These are phyloP conservation scores for Falco biarmicus DNA, from an alignment of 2,797 vertebrate species.

Conservation along the genomic window DNA sequence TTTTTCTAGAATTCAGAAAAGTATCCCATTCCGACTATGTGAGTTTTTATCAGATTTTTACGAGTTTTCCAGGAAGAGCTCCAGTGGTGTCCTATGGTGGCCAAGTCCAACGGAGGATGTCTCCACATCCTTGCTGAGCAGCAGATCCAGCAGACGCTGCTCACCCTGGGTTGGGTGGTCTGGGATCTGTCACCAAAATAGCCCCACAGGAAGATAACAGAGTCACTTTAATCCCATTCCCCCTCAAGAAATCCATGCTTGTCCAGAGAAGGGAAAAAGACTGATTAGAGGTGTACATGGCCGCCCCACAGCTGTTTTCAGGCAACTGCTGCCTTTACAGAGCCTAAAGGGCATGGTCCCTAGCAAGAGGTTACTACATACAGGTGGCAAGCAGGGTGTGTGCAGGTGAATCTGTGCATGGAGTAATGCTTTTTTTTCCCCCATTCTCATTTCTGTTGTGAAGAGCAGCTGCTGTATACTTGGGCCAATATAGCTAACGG, in stretches of 20 bases:
- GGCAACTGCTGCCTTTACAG: background rate
- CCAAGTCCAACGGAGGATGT: background rate
- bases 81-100: background rate
- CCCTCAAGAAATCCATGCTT: background rate
- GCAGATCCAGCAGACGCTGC: background rate
- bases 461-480: background rate
- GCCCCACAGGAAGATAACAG: background rate
- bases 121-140: background rate
- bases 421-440: background rate
- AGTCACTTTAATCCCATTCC: background rate
- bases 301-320: rapidly evolving
- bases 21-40: background rate
- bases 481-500: background rate
- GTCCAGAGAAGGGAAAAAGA: background rate
- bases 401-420: background rate
- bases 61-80: background rate
- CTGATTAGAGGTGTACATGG: background rate
- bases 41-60: background rate
- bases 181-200: background rate
- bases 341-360: background rate
- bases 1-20: background rate
- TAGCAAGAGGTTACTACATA: background rate
- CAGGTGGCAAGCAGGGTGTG: background rate
- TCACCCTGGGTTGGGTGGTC: background rate
- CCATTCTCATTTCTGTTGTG: background rate